Percentiles rank a stretch among this genome's conserved stretches.
phyloP scores from a whole-genome alignment of 2,888 invertebrate genomes.

The Cerastis rubricosa region DNA sequence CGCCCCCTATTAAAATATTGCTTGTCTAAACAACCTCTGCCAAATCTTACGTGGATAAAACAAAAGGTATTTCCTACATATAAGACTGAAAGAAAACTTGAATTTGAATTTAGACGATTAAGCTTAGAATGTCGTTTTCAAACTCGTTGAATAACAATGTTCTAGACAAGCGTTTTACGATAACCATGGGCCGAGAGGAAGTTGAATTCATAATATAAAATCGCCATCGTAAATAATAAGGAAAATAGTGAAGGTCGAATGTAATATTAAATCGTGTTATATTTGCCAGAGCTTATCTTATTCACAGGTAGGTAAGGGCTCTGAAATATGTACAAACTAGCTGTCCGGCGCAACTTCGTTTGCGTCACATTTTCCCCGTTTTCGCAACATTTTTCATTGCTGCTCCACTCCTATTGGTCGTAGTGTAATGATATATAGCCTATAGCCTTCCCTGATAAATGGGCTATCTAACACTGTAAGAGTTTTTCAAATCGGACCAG shows the following conservation, averaged over 20 bases:
- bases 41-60: too few relatives aligned
- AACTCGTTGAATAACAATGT: neutral
- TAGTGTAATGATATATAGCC: too few relatives aligned
- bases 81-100: neutral
- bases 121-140: neutral
- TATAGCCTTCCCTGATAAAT: too few relatives aligned
- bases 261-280: neutral
- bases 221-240: neutral
- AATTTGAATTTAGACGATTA: neutral
- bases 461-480: too few relatives aligned
- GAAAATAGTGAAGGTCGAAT: conserved; percentile 17
- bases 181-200: neutral
- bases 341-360: too few relatives aligned
- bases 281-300: neutral
- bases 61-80: too few relatives aligned
- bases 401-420: too few relatives aligned
- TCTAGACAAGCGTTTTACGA: neutral
- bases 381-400: too few relatives aligned
- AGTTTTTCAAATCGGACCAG: too few relatives aligned
- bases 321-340: too few relatives aligned
- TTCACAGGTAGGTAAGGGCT: neutral
- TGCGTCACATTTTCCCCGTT: too few relatives aligned
- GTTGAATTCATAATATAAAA: neutral
- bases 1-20: neutral
- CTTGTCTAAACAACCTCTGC: too few relatives aligned